These are phyloP conservation scores for Pelodiscus sinensis DNA, from an alignment of 2,113 vertebrate genomes.

Conservation along the genomic window DNA sequence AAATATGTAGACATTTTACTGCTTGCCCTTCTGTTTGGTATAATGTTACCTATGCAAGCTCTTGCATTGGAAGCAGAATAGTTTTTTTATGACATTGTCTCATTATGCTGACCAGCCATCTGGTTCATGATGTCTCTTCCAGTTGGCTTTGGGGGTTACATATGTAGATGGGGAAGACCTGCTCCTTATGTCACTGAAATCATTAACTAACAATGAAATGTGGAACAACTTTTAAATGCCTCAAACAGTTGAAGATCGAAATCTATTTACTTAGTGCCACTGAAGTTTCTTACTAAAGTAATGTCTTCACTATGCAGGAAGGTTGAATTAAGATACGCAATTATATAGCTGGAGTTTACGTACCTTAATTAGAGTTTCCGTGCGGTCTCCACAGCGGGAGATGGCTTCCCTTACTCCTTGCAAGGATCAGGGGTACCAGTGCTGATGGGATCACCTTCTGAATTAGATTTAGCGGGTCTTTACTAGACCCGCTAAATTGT, in stretches of 20 bases:
- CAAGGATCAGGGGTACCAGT: too few relatives aligned
- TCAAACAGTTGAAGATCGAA: background rate
- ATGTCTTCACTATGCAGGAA: too few relatives aligned
- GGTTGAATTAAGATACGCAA: too few relatives aligned
- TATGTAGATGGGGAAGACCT: background rate
- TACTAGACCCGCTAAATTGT: too few relatives aligned
- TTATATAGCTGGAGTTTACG: too few relatives aligned
- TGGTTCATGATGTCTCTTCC: background rate
- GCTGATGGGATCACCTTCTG: too few relatives aligned
- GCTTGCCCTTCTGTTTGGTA: background rate
- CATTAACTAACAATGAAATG: background rate
- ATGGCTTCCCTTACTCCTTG: too few relatives aligned
- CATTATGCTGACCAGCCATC: background rate
- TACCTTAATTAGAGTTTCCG: too few relatives aligned
- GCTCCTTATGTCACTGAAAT: background rate
- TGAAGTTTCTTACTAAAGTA: background rate
- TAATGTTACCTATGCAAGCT: background rate
- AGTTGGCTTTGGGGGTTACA: background rate
- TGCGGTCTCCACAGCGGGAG: too few relatives aligned
- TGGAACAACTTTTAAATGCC: background rate
- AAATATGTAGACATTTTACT: background rate
- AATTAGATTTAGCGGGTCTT: too few relatives aligned
- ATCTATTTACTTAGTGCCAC: background rate
- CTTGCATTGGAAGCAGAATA: background rate
- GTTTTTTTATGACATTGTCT: rapidly evolving